phyloP scores from a whole-genome alignment of 1,140 invertebrate genomes.

The Anastatus disparis region DNA sequence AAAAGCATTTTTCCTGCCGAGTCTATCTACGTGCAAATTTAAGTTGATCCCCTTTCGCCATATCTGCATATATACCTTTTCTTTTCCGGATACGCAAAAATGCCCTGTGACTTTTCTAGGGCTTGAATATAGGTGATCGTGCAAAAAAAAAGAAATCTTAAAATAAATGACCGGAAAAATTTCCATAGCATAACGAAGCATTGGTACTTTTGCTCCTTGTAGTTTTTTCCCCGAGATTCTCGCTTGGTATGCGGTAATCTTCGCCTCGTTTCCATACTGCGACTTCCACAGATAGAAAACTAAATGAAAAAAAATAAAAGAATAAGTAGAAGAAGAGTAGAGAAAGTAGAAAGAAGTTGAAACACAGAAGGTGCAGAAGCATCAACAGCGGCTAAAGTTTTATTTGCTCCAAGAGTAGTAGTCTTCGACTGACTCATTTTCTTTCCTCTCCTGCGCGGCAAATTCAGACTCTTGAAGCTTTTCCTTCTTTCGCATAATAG shows the following conservation, averaged over 20 bases:
- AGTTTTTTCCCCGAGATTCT: not conserved
- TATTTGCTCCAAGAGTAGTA: constrained; percentile 17
- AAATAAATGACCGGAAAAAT: constrained; percentile 18
- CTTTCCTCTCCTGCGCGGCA: not conserved
- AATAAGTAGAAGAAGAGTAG: not conserved
- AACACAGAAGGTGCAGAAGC: too few species aligned
- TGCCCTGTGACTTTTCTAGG: too few species aligned
- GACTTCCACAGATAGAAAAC: not conserved
- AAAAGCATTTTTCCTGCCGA: not conserved
- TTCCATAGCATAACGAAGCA: constrained; percentile 40
- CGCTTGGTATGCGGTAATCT: not conserved
- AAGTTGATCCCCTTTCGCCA: not conserved
- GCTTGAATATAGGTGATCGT: too few species aligned
- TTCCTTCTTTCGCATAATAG: constrained; percentile 8
- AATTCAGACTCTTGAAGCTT: too few species aligned
- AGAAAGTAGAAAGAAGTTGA: not conserved
- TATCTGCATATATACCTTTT: not conserved
- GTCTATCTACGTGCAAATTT: constrained; percentile 29
- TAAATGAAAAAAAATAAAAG: not conserved
- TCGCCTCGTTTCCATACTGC: not conserved
- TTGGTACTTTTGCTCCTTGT: not conserved
- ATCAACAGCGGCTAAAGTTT: not conserved
- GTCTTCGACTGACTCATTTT: constrained; percentile 9
- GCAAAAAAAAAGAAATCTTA: too few species aligned
- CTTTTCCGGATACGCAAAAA: not conserved